Conservation (phyloP, 1,140 invertebrate genomes). For the Leptestheria dahalacensis region DNA sequence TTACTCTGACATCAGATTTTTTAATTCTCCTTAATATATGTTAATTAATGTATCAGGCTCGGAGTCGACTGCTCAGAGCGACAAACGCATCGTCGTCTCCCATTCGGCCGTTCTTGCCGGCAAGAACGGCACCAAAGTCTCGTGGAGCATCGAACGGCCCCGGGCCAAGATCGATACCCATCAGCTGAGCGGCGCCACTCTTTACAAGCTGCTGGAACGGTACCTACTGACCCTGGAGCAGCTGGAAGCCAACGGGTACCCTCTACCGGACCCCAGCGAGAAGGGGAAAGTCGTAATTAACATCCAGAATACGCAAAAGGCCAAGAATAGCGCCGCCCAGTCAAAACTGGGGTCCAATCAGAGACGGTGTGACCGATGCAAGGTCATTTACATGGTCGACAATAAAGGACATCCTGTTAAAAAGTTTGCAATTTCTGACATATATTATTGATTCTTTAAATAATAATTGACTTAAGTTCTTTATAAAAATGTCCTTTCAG, state of each 20-base stretch:
- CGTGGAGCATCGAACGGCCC: constrained; percentile 52
- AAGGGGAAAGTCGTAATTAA: constrained; percentile 25
- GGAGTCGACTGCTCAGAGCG: not conserved
- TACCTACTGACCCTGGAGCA: constrained; percentile 59
- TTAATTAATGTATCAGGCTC: too few species aligned
- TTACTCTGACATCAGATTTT: constrained; percentile 3
- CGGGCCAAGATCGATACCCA: constrained; percentile 25
- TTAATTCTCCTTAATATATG: too few species aligned
- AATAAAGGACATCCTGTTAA: constrained; percentile 49
- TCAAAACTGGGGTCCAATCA: constrained; percentile 4
- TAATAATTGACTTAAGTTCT: not conserved
- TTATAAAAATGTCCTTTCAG: too few species aligned
- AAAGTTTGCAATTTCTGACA: not conserved
- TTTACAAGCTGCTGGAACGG: constrained; percentile 33
- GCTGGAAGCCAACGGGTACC: constrained; percentile 69
- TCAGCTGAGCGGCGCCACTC: constrained; percentile 18
- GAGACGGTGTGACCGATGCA: constrained; percentile 55
- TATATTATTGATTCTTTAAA: not conserved
- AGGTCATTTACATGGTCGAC: constrained; percentile 57
- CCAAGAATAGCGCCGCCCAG: not conserved
- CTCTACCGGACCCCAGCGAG: constrained; percentile 42
- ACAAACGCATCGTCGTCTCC: constrained; percentile 33
- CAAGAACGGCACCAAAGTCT: constrained; percentile 39
- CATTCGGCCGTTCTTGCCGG: constrained; percentile 49
- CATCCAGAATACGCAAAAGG: not conserved